Evolutionary conservation across 2,113 vertebrate genomes (phyloP).

Genomic region (Antechinus flavipes): DNA sequence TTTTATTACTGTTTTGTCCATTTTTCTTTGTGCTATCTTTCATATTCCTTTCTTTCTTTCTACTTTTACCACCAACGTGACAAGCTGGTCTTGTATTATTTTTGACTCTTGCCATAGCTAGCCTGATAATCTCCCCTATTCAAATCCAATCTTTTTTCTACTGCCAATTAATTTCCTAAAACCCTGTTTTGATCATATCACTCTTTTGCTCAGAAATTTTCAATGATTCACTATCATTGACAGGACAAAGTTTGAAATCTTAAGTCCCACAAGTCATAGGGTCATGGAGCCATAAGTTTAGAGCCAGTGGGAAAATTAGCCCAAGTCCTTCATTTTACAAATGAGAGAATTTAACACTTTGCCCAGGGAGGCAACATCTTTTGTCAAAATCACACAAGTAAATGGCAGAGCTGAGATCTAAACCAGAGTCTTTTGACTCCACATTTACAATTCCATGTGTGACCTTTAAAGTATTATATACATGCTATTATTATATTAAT

Average conservation of each 20-base stretch:
- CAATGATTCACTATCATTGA: not conserved
- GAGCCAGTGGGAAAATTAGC: not conserved
- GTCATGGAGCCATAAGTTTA: not conserved
- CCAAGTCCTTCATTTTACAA: not conserved
- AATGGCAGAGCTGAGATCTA: not conserved
- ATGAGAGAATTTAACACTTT: not conserved
- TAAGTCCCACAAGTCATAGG: not conserved
- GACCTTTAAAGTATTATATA: not conserved
- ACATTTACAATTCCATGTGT: not conserved
- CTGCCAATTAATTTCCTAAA: constrained; percentile 6
- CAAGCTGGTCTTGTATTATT: not conserved
- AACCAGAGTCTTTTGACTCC: not conserved
- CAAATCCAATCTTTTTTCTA: not conserved
- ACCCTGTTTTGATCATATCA: not conserved
- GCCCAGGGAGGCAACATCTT: not conserved
- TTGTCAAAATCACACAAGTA: not conserved
- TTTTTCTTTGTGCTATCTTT: constrained; percentile 11
- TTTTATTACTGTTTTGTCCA: not conserved
- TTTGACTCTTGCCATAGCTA: not conserved
- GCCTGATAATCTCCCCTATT: not conserved
- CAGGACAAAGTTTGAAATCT: not conserved
- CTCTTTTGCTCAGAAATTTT: not conserved
- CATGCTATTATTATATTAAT: not conserved
- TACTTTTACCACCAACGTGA: not conserved
- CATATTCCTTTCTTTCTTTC: not conserved